Evolutionary conservation across 2,113 vertebrate species (phyloP).

Genomic region (Gyps fulvus): DNA sequence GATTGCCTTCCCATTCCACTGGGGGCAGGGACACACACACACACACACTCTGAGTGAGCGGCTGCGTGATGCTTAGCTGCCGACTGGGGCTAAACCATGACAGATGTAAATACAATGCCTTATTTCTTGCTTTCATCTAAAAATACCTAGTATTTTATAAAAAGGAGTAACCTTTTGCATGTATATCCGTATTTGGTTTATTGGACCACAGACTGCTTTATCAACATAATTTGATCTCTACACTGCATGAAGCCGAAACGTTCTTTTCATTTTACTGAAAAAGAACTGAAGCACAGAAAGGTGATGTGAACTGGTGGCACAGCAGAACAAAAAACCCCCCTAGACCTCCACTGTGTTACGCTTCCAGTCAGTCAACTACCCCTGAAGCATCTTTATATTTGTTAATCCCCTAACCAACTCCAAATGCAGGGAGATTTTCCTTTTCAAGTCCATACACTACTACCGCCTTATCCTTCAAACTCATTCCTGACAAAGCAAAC

Average conservation of each 20-base stretch:
- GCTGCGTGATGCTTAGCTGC: too few relatives aligned
- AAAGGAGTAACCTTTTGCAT: background rate
- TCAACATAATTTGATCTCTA: background rate
- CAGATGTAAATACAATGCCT: background rate
- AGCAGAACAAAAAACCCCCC: background rate
- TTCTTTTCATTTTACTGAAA: background rate
- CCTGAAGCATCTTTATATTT: too few relatives aligned
- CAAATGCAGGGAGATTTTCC: background rate
- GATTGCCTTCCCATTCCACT: too few relatives aligned
- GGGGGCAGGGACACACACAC: too few relatives aligned
- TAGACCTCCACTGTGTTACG: background rate
- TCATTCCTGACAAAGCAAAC: background rate
- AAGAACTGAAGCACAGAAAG: too few relatives aligned
- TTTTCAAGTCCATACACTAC: background rate
- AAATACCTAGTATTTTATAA: background rate
- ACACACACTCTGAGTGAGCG: too few relatives aligned
- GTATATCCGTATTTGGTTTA: background rate
- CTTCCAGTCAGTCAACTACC: background rate
- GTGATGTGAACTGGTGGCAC: background rate
- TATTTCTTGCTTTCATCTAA: background rate
- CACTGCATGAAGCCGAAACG: fast-evolving
- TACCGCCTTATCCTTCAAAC: background rate
- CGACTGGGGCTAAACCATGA: too few relatives aligned
- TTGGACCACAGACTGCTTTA: background rate
- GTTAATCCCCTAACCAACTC: background rate